Evolutionary conservation across 2,113 vertebrate species (phyloP).

Genomic region (Stercorarius parasiticus): DNA sequence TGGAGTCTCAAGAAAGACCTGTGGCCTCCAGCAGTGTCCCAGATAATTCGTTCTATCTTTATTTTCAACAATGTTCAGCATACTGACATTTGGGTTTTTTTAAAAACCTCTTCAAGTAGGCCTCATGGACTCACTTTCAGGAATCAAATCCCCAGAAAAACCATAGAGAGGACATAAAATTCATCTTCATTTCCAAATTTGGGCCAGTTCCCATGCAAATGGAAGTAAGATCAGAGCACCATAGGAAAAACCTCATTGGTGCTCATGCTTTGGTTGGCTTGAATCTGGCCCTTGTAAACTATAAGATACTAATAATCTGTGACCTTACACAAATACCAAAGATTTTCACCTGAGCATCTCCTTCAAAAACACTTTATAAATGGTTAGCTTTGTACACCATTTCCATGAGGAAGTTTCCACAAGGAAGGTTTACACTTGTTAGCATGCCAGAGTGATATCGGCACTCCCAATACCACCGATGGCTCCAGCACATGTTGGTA

Average conservation of each 20-base stretch:
- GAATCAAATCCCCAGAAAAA: neutral
- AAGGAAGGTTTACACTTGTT: neutral
- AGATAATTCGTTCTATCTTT: neutral
- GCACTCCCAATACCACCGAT: neutral
- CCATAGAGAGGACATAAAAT: neutral
- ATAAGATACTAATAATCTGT: neutral
- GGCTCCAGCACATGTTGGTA: neutral
- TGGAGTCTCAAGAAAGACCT: neutral
- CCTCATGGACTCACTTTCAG: neutral
- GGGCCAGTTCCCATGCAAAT: neutral
- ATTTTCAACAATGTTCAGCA: neutral
- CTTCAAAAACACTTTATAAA: neutral
- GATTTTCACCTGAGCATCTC: neutral
- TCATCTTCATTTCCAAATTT: neutral
- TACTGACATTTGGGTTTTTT: neutral
- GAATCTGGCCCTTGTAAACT: neutral
- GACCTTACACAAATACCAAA: neutral
- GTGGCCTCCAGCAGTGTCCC: neutral
- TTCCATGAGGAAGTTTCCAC: neutral
- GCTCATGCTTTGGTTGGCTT: neutral
- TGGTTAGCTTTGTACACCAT: neutral
- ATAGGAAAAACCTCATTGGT: neutral
- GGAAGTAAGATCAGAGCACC: neutral
- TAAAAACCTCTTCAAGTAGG: neutral
- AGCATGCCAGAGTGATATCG: neutral